A percentile compares a stretch with the other conserved stretches of the same genome.
phyloP scores from a whole-genome alignment of 1,140 invertebrate species.

The Lysiphlebus fabarum region DNA sequence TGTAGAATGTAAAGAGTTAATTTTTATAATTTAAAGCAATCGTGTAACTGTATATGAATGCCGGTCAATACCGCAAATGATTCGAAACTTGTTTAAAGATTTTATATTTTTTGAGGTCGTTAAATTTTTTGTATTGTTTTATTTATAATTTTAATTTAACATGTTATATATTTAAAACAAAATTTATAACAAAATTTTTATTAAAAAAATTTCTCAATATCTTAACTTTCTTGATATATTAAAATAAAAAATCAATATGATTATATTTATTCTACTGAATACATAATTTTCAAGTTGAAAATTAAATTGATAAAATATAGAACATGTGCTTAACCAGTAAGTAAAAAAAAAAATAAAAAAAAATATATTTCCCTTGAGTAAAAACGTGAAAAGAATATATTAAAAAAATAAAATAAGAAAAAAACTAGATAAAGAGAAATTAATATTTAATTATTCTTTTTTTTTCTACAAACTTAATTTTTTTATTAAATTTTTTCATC shows the following conservation, averaged over 20 bases:
- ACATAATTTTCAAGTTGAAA: too few relatives aligned
- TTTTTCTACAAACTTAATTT: background rate
- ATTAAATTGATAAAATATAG: too few relatives aligned
- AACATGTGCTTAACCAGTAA: background rate
- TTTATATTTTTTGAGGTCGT: background rate
- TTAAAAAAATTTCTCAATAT: too few relatives aligned
- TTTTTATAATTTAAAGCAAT: constrained; percentile 36
- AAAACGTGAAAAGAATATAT: background rate
- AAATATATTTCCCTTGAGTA: background rate
- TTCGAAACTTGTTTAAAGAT: constrained; percentile 1
- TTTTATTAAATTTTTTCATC: background rate
- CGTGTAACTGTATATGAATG: constrained; percentile 44
- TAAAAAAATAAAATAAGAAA: background rate
- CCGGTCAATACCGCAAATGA: constrained; percentile 14
- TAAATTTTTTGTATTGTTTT: background rate
- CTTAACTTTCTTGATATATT: too few relatives aligned
- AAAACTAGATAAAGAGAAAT: background rate
- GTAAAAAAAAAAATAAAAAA: background rate
- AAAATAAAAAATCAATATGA: too few relatives aligned
- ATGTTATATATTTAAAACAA: too few relatives aligned
- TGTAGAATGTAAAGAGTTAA: constrained; percentile 35
- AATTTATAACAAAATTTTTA: too few relatives aligned
- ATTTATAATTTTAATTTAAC: background rate
- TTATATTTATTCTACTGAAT: too few relatives aligned
- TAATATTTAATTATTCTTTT: background rate